Percentiles rank a stretch among this genome's conserved stretches.
These are phyloP conservation scores for Nannoperca australis DNA, from an alignment of 2,797 vertebrate genomes.

Conservation along the genomic window DNA sequence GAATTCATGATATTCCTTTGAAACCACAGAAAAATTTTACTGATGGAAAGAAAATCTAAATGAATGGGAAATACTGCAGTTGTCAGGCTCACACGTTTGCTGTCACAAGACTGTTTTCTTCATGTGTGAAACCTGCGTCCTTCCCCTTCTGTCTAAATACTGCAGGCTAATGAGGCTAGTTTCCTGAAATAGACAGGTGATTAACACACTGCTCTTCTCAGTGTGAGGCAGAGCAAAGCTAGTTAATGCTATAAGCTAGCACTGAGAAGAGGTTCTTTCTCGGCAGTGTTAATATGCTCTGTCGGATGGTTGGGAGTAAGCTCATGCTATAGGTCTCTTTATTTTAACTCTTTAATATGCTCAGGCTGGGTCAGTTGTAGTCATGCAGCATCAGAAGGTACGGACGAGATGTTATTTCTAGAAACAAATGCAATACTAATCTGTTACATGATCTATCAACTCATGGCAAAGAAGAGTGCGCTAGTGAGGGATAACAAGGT, in stretches of 20 bases:
- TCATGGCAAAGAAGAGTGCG: neutral
- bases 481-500: slow-evolving; percentile 42
- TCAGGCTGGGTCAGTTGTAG: neutral
- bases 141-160: slow-evolving; percentile 70
- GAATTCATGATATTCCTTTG: neutral
- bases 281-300: slow-evolving; percentile 19
- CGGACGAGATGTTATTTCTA: slow-evolving; percentile 1
- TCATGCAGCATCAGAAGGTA: neutral
- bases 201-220: slow-evolving; percentile 62
- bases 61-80: neutral
- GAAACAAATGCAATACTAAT: neutral
- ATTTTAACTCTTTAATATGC: neutral
- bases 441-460: neutral
- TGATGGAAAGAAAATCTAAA: neutral
- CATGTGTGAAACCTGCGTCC: slow-evolving; percentile 59
- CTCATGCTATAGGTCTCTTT: neutral
- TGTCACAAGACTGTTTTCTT: slow-evolving; percentile 44
- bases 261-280: slow-evolving; percentile 29
- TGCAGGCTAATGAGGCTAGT: slow-evolving; percentile 76
- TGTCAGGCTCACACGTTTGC: slow-evolving; percentile 30
- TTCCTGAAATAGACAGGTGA: slow-evolving; percentile 79
- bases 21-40: neutral
- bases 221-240: slow-evolving; percentile 46
- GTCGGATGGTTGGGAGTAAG: slow-evolving; percentile 5
- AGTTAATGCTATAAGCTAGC: slow-evolving; percentile 69